Conservation (phyloP, 2,113 vertebrate species). For the Choloepus hoffmanni region DNA sequence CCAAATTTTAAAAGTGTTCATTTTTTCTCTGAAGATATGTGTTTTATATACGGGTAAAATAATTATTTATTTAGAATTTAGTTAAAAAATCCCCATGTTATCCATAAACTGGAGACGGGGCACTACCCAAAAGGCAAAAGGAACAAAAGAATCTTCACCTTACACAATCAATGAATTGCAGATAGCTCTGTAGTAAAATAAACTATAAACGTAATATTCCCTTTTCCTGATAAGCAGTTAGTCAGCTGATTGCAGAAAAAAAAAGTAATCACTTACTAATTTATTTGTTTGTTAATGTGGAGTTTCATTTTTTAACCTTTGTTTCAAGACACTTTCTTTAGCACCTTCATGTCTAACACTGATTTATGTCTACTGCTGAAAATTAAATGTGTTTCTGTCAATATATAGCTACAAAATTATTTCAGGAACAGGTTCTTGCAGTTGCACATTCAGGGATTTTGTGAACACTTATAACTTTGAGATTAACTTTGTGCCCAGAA, state of each 20-base stretch:
- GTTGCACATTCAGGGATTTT: background rate
- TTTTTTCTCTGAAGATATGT: background rate
- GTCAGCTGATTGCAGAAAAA: background rate
- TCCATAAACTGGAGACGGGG: background rate
- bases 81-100: background rate
- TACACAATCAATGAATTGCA: background rate
- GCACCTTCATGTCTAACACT: background rate
- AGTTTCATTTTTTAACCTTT: slow-evolving; percentile 8
- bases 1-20: background rate
- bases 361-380: background rate
- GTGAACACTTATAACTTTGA: background rate
- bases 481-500: background rate
- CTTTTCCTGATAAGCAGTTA: background rate
- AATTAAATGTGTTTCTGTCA: background rate
- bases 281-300: background rate
- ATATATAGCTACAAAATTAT: background rate
- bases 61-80: background rate
- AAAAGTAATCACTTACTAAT: background rate
- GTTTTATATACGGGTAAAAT: background rate
- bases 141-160: background rate
- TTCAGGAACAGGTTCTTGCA: background rate
- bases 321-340: background rate
- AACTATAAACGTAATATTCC: background rate
- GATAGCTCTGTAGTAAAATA: background rate
- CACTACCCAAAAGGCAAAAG: background rate